Evolutionary conservation across 2,888 invertebrate species (phyloP).

Genomic region (Eurytoma adleriae): DNA sequence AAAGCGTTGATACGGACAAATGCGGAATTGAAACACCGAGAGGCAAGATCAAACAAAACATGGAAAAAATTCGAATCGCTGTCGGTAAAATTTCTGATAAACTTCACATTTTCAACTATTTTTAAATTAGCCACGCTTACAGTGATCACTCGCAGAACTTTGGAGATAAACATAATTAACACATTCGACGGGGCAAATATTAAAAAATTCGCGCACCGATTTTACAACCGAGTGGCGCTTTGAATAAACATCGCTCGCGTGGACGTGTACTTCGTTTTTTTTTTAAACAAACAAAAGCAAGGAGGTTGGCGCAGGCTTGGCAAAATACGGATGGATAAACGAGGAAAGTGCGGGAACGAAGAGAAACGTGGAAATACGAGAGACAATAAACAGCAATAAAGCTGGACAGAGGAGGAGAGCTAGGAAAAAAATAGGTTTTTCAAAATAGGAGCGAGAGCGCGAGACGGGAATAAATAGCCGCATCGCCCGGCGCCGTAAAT

Average conservation of each 20-base stretch:
- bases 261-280: neutral
- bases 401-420: conserved; percentile 38
- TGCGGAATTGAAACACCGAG: neutral
- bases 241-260: neutral
- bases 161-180: no score
- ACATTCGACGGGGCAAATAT: no score
- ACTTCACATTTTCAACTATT: no score
- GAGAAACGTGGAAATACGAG: conserved; percentile 50
- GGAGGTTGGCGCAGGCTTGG: neutral
- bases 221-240: neutral
- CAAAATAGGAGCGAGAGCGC: conserved; percentile 39
- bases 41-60: conserved; percentile 11
- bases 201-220: no score
- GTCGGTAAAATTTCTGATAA: neutral
- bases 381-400: conserved; percentile 57
- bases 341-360: conserved; percentile 23
- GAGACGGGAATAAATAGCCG: conserved; percentile 47
- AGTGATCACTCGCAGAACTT: no score
- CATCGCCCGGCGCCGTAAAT: conserved; percentile 35
- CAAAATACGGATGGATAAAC: conserved; percentile 32
- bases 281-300: neutral
- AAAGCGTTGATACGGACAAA: neutral
- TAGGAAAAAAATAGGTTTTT: conserved; percentile 48
- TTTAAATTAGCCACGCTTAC: no score
- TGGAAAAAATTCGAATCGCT: neutral